Conservation (phyloP, 2,113 vertebrate species). For the Casuarius casuarius region DNA sequence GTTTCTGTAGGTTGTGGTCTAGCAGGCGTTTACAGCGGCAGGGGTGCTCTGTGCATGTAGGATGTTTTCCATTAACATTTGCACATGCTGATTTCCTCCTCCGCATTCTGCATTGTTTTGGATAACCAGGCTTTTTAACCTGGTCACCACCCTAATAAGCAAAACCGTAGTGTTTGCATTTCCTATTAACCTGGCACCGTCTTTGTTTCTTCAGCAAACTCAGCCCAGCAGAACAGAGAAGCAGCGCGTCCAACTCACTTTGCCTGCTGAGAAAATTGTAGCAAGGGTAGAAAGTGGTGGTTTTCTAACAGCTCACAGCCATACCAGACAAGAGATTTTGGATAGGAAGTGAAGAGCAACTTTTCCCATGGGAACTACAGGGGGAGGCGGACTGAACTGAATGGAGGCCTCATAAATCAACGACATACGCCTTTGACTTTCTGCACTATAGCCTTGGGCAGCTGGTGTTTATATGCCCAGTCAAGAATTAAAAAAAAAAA, state of each 20-base stretch:
- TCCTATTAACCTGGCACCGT: not conserved
- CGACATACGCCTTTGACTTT: not conserved
- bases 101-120: not conserved
- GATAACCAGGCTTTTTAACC: not conserved
- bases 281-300: not conserved
- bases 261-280: not conserved
- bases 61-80: not conserved
- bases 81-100: not conserved
- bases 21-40: not conserved
- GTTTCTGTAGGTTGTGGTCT: not conserved
- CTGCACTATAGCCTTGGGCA: not conserved
- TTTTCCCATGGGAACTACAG: constrained; percentile 53
- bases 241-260: not conserved
- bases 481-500: not conserved
- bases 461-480: constrained; percentile 5
- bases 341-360: constrained; percentile 19
- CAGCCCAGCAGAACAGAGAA: not conserved
- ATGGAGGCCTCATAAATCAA: constrained; percentile 42
- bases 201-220: not conserved
- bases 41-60: not conserved
- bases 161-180: not conserved
- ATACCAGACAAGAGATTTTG: not conserved
- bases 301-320: not conserved
- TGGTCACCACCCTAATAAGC: not conserved
- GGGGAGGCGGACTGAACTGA: constrained; percentile 5